Percentiles rank a stretch among this genome's conserved stretches.
Evolutionary conservation across 2,888 invertebrate species (phyloP).

Genomic region (Apamea epomidion): DNA sequence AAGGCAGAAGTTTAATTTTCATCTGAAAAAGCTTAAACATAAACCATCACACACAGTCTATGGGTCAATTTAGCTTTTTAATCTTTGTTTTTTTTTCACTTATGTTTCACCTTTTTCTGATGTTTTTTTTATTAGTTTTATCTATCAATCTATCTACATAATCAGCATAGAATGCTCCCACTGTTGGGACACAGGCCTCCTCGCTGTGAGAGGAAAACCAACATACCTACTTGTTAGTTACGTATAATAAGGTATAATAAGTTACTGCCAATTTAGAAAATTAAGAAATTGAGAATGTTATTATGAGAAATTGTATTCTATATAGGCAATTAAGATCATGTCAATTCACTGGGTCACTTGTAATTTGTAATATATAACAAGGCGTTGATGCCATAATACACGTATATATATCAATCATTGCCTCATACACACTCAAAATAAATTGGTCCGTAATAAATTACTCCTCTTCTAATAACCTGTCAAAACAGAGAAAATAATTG

Average conservation of each 20-base stretch:
- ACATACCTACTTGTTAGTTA: neutral
- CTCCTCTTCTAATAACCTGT: conserved; percentile 38
- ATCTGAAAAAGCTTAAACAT: neutral
- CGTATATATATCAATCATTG: conserved; percentile 36
- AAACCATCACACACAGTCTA: too few species aligned
- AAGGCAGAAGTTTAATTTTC: neutral
- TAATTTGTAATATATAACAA: neutral
- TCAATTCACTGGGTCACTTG: conserved; percentile 10
- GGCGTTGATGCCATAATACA: conserved; percentile 3
- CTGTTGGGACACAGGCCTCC: too few species aligned
- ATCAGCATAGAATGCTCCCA: too few species aligned
- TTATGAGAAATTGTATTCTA: neutral
- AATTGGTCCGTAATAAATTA: conserved; percentile 39
- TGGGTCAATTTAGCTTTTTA: too few species aligned
- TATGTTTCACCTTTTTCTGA: too few species aligned
- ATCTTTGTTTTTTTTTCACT: too few species aligned
- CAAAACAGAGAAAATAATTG: conserved; percentile 47
- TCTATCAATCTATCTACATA: too few species aligned
- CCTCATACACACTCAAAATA: conserved; percentile 20
- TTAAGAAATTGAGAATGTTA: neutral
- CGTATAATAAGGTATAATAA: neutral
- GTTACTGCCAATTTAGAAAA: neutral
- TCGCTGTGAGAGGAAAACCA: too few species aligned
- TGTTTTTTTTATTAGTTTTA: too few species aligned
- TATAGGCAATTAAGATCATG: conserved; percentile 3